These are phyloP conservation scores for Dendrolimus kikuchii DNA, from an alignment of 1,140 invertebrate genomes.

Conservation along the genomic window DNA sequence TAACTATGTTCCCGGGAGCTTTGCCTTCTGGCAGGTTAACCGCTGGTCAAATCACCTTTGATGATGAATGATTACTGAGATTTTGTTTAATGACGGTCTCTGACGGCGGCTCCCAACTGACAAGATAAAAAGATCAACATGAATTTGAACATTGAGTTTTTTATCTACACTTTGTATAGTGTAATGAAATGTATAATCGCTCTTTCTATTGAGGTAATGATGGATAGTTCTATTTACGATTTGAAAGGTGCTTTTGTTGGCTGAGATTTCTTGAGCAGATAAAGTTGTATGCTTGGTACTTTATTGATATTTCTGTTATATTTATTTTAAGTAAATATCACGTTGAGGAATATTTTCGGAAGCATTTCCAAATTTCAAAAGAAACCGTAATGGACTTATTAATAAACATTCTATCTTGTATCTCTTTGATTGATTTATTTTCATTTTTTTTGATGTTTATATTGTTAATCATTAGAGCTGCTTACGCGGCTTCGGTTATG, in stretches of 20 bases:
- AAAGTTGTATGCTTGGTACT: not conserved
- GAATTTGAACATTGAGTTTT: conserved; percentile 23
- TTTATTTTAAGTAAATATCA: too few relatives aligned
- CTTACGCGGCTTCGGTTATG: too few relatives aligned
- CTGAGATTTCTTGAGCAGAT: conserved; percentile 1
- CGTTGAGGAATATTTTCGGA: not conserved
- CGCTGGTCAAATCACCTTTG: conserved; percentile 52
- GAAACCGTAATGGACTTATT: too few relatives aligned
- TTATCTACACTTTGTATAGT: conserved; percentile 19
- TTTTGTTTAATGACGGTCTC: conserved; percentile 56
- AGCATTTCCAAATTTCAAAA: too few relatives aligned
- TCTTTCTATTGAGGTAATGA: conserved; percentile 19
- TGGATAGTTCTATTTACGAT: conserved; percentile 17
- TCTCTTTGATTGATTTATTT: too few relatives aligned
- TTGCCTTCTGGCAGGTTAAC: conserved; percentile 41
- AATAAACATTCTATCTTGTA: too few relatives aligned
- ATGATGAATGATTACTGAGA: conserved; percentile 67
- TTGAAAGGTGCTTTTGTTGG: conserved; percentile 3
- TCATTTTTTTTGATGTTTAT: too few relatives aligned
- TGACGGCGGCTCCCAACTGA: conserved; percentile 36
- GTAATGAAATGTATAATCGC: conserved; percentile 45
- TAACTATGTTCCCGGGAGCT: conserved; percentile 31
- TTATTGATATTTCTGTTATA: not conserved
- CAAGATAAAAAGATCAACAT: conserved; percentile 32
- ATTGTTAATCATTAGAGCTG: too few relatives aligned